Percentiles rank a stretch among this genome's conserved stretches.
Evolutionary conservation across 1,140 invertebrate species (phyloP).

Genomic region (Cyrtorhinus lividipennis): DNA sequence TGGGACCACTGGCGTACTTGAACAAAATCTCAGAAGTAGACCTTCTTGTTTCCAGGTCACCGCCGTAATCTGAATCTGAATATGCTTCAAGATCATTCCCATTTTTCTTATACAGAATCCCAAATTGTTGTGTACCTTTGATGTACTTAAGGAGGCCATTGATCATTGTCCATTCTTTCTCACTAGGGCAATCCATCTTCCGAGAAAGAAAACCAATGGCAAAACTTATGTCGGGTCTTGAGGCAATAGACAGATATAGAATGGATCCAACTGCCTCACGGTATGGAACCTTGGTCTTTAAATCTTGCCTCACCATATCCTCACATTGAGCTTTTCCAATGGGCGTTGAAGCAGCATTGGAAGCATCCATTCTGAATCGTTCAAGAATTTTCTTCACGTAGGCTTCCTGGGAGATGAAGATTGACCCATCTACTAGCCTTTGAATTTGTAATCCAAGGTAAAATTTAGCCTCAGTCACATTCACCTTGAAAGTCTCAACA

Average conservation of each 20-base stretch:
- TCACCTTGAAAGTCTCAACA: neutral
- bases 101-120: too few relatives aligned
- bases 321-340: conserved; percentile 17
- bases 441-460: neutral
- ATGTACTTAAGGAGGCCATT: too few relatives aligned
- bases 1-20: too few relatives aligned
- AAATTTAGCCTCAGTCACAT: neutral
- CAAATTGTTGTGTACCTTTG: too few relatives aligned
- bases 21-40: too few relatives aligned
- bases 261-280: conserved; percentile 28
- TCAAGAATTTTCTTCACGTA: conserved; percentile 29
- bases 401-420: conserved; percentile 26
- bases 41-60: too few relatives aligned
- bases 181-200: too few relatives aligned
- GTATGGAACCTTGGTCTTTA: conserved; percentile 23
- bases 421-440: neutral
- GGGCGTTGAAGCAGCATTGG: conserved; percentile 29
- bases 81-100: too few relatives aligned
- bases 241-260: conserved; percentile 29
- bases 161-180: too few relatives aligned
- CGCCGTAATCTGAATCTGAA: too few relatives aligned
- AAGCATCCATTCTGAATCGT: conserved; percentile 28
- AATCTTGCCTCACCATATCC: neutral
- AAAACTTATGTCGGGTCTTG: conserved; percentile 28
- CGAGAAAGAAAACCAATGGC: conserved; percentile 22